Base-by-base conservation (phyloP, 2,113 vertebrate genomes). In the Coryphaenoides rupestris region DNA sequence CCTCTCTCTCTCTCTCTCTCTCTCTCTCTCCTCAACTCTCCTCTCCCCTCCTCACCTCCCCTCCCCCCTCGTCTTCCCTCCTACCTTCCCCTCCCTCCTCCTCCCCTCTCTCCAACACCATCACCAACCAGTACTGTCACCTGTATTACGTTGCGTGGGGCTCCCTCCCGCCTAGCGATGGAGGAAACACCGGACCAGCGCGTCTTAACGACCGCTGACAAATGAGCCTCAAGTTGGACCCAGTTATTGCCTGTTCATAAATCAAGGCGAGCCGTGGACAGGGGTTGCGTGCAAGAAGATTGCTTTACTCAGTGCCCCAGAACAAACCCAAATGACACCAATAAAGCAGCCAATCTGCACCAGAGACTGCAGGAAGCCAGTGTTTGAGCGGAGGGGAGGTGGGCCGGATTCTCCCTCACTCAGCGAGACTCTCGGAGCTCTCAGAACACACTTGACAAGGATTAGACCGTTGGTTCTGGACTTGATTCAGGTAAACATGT, bases 291-390 rank as follows among this genome's bases (percentile, higher is more conserved):
- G 75, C 74, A 84, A 79, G 81, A 69, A 86, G 79, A 87, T 86
- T 85, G 86, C 77, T 88, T 88, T 88, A 83, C 80, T 81, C 86
- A 87, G 76, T 83, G 80, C 79, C 79, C 86, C 87, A 84, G 83
- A 88, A 88, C 81, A 82, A 79, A 82, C 83, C 78, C 70, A 83
- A 82, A 87, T 82, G 80, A 84, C 78, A 81, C 69, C 83, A 78
- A 80, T 85, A 78, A 78, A 83, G 78, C 80, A 81, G 72, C 77
- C 77, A 62, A 77, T 74, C 70, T 79, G 79, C 65, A 65, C 68
- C 72, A 63, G 68, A 46, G 59, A 57, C 65, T 61, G 65, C 64
- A 73, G 73, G 81, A 83, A 62, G 71, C 69, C 63, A 50, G 47
- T 16, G 16, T 40, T 50, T 14, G n/a, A 12, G 19, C 22, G 21